Conservation (phyloP, 1,140 invertebrate genomes). For the Orius laevigatus region DNA sequence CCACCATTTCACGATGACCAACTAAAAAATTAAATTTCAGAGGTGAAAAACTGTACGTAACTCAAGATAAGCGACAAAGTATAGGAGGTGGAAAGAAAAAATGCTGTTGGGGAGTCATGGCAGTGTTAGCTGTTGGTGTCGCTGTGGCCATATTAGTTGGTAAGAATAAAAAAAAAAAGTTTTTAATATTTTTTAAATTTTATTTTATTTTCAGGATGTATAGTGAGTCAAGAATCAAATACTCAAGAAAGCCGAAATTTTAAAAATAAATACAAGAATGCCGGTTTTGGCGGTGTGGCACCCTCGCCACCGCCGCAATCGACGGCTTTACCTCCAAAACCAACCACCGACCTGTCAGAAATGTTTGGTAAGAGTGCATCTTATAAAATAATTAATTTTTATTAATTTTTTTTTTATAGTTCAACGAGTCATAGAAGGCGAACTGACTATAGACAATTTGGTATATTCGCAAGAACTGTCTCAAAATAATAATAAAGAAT, state of each 20-base stretch:
- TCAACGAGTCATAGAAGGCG: conserved; percentile 45
- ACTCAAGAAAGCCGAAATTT: conserved; percentile 26
- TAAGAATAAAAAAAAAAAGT: conserved; percentile 10
- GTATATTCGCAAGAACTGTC: conserved; percentile 38
- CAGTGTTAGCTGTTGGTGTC: conserved; percentile 41
- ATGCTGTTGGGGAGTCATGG: conserved; percentile 23
- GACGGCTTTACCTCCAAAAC: conserved; percentile 31
- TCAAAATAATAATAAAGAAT: conserved; percentile 41
- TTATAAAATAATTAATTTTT: not conserved
- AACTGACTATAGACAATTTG: conserved; percentile 45
- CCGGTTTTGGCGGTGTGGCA: conserved; percentile 22
- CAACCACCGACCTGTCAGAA: conserved; percentile 31
- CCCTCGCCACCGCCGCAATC: conserved; percentile 30
- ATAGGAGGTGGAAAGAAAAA: conserved; percentile 27
- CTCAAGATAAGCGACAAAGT: conserved; percentile 43
- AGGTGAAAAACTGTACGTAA: conserved; percentile 64
- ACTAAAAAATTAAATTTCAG: conserved; percentile 34
- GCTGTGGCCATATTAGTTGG: conserved; percentile 49
- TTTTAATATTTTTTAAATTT: conserved; percentile 5
- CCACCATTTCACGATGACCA: not conserved
- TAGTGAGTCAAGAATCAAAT: conserved; percentile 33
- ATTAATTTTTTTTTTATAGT: conserved; percentile 32
- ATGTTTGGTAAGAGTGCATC: conserved; percentile 18
- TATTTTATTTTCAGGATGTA: conserved; percentile 31
- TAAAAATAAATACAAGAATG: conserved; percentile 12